These are phyloP conservation scores for Salminus brasiliensis DNA, from an alignment of 2,113 vertebrate species.

Conservation along the genomic window DNA sequence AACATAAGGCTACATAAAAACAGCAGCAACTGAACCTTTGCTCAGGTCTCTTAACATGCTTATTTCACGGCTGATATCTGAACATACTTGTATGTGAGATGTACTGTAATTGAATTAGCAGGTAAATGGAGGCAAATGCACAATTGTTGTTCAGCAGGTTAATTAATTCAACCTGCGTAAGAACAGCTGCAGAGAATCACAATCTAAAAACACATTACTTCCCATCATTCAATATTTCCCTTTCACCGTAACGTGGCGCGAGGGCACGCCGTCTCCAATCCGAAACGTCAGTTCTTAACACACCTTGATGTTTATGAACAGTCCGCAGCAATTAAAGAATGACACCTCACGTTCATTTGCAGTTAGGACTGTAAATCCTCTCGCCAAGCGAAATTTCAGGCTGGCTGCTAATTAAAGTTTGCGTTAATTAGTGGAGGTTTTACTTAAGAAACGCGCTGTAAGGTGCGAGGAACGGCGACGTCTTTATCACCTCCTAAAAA, in stretches of 20 bases:
- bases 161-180: conserved; percentile 17
- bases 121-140: conserved; percentile 26
- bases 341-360: conserved; percentile 62
- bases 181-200: background rate
- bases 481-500: conserved; percentile 54
- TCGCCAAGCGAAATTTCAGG: conserved; percentile 59
- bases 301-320: conserved; percentile 34
- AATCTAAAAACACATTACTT: conserved; percentile 9
- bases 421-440: conserved; percentile 69
- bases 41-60: conserved; percentile 16
- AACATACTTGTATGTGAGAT: background rate
- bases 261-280: background rate
- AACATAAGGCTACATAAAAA: background rate
- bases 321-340: conserved; percentile 61
- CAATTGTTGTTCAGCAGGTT: background rate
- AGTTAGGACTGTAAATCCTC: conserved; percentile 62
- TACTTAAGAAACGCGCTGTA: conserved; percentile 61
- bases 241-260: background rate
- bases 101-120: conserved; percentile 19
- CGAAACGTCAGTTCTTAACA: conserved; percentile 13
- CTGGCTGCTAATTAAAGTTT: conserved; percentile 68
- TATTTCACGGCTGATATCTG: background rate
- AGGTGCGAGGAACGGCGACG: conserved; percentile 55
- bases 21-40: conserved; percentile 7
- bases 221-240: background rate